A percentile compares a stretch with the other conserved stretches of the same genome.
Conservation (phyloP, 2,113 vertebrate species). For the Osmerus mordax region DNA sequence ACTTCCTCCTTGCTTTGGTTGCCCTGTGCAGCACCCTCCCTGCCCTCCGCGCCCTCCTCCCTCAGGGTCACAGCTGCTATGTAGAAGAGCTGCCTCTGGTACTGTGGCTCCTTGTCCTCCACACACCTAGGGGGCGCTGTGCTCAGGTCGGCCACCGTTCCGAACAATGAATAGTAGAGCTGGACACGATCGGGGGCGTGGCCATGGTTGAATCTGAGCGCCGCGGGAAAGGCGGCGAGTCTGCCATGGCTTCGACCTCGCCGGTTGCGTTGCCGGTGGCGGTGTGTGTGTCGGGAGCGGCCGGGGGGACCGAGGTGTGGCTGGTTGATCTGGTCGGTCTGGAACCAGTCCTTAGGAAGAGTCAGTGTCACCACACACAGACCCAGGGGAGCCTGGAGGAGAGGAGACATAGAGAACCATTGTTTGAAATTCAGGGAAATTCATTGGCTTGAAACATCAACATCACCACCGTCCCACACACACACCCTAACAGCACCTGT, state of each 20-base stretch:
- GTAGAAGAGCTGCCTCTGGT: conserved; percentile 57
- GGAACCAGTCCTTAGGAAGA: conserved; percentile 61
- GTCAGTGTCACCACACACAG: conserved; percentile 62
- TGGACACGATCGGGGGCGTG: conserved; percentile 46
- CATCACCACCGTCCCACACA: background rate
- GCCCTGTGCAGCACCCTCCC: background rate
- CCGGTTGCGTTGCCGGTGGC: conserved; percentile 22
- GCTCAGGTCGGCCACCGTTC: conserved; percentile 21
- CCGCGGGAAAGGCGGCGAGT: conserved; percentile 1
- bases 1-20: conserved; percentile 33
- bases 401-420: background rate
- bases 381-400: conserved; percentile 61
- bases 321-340: conserved; percentile 14
- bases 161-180: conserved; percentile 64
- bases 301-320: conserved; percentile 23
- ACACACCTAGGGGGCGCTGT: conserved; percentile 41
- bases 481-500: conserved; percentile 45
- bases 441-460: too few relatives aligned
- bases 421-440: too few relatives aligned
- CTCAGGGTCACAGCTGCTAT: conserved; percentile 53
- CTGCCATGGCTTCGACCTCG: background rate
- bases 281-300: conserved; percentile 14
- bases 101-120: conserved; percentile 39
- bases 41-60: conserved; percentile 10
- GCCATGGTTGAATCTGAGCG: conserved; percentile 18